phyloP scores from a whole-genome alignment of 2,797 vertebrate genomes.

The Perodicticus potto region DNA sequence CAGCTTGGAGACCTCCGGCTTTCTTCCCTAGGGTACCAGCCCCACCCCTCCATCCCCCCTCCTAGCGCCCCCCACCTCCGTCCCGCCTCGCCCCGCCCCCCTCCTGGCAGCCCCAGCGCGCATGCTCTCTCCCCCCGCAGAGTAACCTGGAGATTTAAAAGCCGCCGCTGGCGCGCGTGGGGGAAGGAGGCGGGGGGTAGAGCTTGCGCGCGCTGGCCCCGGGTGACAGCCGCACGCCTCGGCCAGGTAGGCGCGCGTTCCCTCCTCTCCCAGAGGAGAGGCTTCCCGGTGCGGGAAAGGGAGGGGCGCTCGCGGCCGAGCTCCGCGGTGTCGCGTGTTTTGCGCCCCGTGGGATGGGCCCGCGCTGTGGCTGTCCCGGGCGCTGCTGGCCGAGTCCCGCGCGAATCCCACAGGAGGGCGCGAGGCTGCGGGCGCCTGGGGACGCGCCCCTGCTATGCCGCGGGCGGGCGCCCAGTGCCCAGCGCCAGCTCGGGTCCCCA shows the following conservation, averaged over 20 bases:
- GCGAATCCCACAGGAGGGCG: background rate
- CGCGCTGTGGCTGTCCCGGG: background rate
- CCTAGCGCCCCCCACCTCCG: conserved; percentile 59
- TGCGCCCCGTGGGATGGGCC: background rate
- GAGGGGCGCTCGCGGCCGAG: background rate
- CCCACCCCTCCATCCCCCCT: conserved; percentile 70
- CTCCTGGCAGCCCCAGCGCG: conserved; percentile 75
- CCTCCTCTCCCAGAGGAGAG: background rate
- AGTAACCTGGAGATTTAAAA: conserved; percentile 85
- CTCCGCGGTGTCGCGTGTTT: background rate
- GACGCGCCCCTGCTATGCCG: background rate
- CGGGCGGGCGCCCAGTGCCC: background rate
- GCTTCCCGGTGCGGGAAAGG: background rate
- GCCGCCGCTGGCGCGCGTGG: conserved; percentile 75
- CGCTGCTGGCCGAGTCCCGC: background rate
- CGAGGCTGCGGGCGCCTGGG: background rate
- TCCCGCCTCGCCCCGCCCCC: conserved; percentile 79
- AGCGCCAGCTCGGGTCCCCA: background rate
- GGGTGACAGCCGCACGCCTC: conserved; percentile 60
- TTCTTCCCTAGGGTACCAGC: conserved; percentile 57
- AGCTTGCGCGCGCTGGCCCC: background rate
- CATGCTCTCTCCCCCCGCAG: conserved; percentile 80
- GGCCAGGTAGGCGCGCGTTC: conserved; percentile 76
- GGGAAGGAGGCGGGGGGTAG: background rate
- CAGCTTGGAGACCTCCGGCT: conserved; percentile 51